Evolutionary conservation across 2,113 vertebrate genomes (phyloP).

Genomic region (Melanerpes aurifrons): DNA sequence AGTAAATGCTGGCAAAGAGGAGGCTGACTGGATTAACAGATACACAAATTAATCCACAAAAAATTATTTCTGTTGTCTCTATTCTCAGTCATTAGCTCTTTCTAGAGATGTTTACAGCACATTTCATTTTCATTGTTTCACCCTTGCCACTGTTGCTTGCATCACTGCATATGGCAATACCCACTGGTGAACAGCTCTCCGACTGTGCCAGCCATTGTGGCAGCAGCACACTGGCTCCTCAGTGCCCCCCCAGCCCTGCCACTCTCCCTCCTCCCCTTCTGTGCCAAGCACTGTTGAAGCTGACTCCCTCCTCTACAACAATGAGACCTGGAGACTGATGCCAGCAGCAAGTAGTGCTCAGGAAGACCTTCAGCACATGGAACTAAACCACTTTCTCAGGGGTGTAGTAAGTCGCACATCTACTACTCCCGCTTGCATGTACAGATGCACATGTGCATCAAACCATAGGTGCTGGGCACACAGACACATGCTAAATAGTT

Average conservation of each 20-base stretch:
- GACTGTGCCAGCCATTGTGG: constrained; percentile 64
- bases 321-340: constrained; percentile 47
- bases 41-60: not conserved
- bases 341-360: constrained; percentile 71
- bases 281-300: constrained; percentile 68
- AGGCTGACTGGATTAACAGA: not conserved
- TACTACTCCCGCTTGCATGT: not conserved
- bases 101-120: not conserved
- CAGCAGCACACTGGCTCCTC: constrained; percentile 45
- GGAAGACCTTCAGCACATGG: constrained; percentile 14
- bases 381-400: constrained; percentile 34
- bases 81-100: not conserved
- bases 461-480: not conserved
- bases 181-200: constrained; percentile 42
- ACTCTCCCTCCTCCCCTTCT: constrained; percentile 28
- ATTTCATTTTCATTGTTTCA: constrained; percentile 13
- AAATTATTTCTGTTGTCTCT: not conserved
- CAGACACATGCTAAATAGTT: not conserved
- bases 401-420: not conserved
- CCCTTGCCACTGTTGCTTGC: constrained; percentile 44
- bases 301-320: constrained; percentile 70
- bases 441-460: not conserved
- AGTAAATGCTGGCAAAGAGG: not conserved
- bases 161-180: constrained; percentile 47
- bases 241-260: not conserved